Conservation (phyloP, 2,888 invertebrate genomes). For the Hedya salicella region DNA sequence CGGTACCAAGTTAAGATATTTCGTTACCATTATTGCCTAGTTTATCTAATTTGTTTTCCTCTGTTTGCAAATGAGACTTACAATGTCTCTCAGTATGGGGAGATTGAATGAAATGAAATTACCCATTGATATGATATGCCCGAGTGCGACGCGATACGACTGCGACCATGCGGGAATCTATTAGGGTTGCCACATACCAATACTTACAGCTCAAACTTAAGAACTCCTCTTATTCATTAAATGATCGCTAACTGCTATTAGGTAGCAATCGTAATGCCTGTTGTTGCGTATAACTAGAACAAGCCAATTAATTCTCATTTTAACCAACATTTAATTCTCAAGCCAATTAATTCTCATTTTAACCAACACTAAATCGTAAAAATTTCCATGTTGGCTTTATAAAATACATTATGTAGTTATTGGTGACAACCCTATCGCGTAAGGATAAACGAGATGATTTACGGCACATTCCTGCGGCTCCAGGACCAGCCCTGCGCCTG, state of each 20-base stretch:
- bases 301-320: neutral
- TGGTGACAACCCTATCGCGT: slow-evolving; percentile 49
- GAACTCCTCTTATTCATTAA: no score
- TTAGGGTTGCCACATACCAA: slow-evolving; percentile 17
- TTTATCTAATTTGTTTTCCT: neutral
- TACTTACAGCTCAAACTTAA: neutral
- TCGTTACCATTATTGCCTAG: neutral
- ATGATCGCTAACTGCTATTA: no score
- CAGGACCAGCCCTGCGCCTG: slow-evolving; percentile 59
- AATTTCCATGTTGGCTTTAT: neutral
- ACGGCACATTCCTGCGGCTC: slow-evolving; percentile 74
- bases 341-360: neutral
- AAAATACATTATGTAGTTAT: no score
- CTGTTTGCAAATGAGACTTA: slow-evolving; percentile 12
- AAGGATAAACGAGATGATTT: slow-evolving; percentile 68
- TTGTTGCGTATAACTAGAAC: neutral
- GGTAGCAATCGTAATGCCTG: no score
- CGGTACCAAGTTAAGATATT: neutral
- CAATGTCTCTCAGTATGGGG: slow-evolving; percentile 10
- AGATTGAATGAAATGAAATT: slow-evolving; percentile 35
- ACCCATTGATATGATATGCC: slow-evolving; percentile 39
- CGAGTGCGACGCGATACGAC: slow-evolving; percentile 27
- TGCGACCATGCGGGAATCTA: slow-evolving; percentile 28
- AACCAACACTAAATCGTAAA: neutral
- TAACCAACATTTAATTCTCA: neutral